Conservation (phyloP, 2,797 vertebrate genomes). For the Takifugu rubripes region DNA sequence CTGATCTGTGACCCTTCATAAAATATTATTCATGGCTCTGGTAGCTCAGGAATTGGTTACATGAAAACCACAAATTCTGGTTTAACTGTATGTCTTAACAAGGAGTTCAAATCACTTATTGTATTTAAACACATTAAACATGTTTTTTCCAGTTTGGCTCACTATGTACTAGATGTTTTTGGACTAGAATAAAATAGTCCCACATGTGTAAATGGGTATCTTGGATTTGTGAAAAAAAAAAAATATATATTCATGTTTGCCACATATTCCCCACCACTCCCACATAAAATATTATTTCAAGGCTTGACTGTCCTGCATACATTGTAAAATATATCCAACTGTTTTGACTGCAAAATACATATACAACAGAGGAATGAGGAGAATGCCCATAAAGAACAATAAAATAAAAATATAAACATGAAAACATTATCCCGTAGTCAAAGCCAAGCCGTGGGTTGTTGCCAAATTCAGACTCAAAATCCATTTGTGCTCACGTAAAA, state of each 20-base stretch:
- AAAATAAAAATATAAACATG: constrained; percentile 34
- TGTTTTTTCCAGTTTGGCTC: not conserved
- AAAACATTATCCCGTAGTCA: constrained; percentile 22
- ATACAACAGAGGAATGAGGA: too few species aligned
- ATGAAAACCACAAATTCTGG: constrained; percentile 3
- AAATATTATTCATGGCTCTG: constrained; percentile 16
- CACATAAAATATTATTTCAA: constrained; percentile 8
- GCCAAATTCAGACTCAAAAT: constrained; percentile 38
- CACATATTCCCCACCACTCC: constrained; percentile 8
- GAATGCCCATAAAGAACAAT: constrained; percentile 17
- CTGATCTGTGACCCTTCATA: constrained; percentile 9
- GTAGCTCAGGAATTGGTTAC: constrained; percentile 3
- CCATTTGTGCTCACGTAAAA: constrained; percentile 10
- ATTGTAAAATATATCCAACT: not conserved
- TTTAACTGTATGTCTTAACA: constrained; percentile 4
- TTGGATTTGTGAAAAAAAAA: not conserved
- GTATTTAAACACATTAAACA: not conserved
- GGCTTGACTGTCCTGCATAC: not conserved
- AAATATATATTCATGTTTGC: not conserved
- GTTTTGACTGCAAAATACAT: constrained; percentile 15
- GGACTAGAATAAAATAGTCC: not conserved
- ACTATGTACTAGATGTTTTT: not conserved
- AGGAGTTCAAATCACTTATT: not conserved
- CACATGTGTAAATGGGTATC: not conserved
- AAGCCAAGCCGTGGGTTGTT: constrained; percentile 14